Evolutionary conservation across 2,888 invertebrate genomes (phyloP).

Genomic region (Noctua pronuba): DNA sequence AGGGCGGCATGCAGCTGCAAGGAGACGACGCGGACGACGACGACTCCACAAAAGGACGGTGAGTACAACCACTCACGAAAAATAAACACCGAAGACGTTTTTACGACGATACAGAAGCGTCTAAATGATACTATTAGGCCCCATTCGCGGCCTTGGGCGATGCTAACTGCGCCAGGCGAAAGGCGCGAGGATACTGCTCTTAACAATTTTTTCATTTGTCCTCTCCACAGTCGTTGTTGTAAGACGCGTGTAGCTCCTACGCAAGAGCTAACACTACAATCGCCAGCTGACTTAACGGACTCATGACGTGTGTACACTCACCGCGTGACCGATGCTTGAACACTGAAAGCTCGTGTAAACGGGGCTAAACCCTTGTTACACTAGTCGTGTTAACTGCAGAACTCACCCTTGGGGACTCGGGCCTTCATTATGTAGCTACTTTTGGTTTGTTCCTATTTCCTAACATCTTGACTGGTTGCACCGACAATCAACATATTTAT

Average conservation of each 20-base stretch:
- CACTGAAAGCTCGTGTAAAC: neutral
- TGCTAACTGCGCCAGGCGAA: neutral
- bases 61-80: constrained; percentile 55
- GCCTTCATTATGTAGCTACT: neutral
- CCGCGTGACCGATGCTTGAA: neutral
- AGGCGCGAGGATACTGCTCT: neutral
- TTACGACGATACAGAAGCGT: neutral
- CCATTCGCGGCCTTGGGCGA: neutral
- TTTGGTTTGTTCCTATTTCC: neutral
- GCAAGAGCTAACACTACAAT: neutral
- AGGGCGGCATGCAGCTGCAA: constrained; percentile 87
- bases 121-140: neutral
- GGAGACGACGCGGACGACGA: constrained; percentile 78
- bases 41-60: constrained; percentile 86
- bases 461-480: neutral
- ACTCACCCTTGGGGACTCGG: neutral
- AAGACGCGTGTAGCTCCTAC: neutral
- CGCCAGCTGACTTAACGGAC: neutral
- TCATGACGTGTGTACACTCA: neutral
- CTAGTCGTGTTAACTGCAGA: neutral
- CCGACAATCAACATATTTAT: neutral
- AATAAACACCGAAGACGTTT: neutral
- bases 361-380: neutral
- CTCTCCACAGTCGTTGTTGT: neutral
- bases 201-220: neutral